Conservation (phyloP, 2,888 invertebrate species). For the Cryptocheilus praepositus region DNA sequence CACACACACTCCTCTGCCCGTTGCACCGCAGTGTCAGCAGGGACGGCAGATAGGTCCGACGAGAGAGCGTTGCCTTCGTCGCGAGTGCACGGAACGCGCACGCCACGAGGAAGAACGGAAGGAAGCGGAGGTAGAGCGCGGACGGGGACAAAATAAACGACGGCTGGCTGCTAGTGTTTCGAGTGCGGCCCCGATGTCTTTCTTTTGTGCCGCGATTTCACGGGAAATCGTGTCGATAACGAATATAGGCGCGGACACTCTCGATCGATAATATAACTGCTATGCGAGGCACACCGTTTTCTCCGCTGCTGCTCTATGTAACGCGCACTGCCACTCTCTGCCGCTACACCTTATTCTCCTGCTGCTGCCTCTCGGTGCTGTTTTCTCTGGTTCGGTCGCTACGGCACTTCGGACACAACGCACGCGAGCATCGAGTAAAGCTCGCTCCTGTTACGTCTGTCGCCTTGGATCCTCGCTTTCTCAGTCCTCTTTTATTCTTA, state of each 20-base stretch:
- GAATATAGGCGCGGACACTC: slow-evolving; percentile 1
- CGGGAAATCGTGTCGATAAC: background rate
- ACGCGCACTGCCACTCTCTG: too few relatives aligned
- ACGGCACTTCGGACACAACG: too few relatives aligned
- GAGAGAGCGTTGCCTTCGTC: slow-evolving; percentile 31
- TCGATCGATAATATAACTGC: background rate
- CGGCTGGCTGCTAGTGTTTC: background rate
- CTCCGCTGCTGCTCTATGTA: slow-evolving; percentile 2
- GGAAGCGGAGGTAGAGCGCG: background rate
- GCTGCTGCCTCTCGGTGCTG: background rate
- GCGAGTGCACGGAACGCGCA: slow-evolving; percentile 37
- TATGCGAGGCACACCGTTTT: slow-evolving; percentile 10
- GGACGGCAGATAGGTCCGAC: slow-evolving; percentile 14
- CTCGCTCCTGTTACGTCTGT: background rate
- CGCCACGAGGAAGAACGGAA: slow-evolving; percentile 42
- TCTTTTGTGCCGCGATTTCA: background rate
- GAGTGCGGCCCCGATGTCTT: too few relatives aligned
- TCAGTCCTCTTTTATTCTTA: slow-evolving; percentile 29
- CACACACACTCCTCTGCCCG: slow-evolving; percentile 8
- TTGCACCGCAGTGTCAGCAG: slow-evolving; percentile 2
- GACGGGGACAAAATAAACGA: slow-evolving; percentile 15
- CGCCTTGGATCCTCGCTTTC: background rate
- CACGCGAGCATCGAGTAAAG: too few relatives aligned
- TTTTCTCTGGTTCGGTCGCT: too few relatives aligned
- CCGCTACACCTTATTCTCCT: slow-evolving; percentile 1